These are phyloP conservation scores for Delphinus delphis DNA, from an alignment of 2,113 vertebrate species.

Conservation along the genomic window DNA sequence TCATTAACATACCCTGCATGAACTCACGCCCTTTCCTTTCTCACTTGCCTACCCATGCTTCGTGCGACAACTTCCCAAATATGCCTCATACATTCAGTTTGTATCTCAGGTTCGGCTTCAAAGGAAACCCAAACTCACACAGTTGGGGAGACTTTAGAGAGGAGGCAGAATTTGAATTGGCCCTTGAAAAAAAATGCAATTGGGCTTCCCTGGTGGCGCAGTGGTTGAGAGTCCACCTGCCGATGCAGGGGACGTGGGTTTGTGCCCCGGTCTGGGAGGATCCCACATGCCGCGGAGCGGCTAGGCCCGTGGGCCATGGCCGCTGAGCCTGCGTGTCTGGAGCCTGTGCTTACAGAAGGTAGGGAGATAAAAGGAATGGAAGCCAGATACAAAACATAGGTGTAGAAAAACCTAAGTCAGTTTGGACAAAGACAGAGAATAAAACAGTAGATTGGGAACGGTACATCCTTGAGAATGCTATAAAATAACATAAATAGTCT, in stretches of 20 bases:
- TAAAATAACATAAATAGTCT: background rate
- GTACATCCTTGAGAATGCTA: background rate
- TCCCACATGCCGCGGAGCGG: too few relatives aligned
- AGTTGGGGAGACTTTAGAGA: background rate
- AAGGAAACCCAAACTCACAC: background rate
- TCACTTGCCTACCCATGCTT: background rate
- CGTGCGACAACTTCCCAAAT: background rate
- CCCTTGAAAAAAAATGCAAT: background rate
- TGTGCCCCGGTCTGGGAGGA: too few relatives aligned
- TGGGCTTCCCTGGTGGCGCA: too few relatives aligned
- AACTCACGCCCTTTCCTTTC: rapidly evolving
- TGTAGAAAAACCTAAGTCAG: background rate
- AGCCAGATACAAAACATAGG: background rate
- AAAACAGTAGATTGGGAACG: background rate
- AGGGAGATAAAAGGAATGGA: background rate
- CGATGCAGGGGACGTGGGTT: too few relatives aligned
- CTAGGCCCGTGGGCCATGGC: too few relatives aligned
- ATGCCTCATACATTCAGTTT: background rate
- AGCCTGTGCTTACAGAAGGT: background rate
- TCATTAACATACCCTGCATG: too few relatives aligned
- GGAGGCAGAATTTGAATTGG: background rate
- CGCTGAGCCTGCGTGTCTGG: too few relatives aligned
- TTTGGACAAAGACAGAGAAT: background rate
- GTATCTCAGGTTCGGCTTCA: background rate
- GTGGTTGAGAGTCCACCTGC: too few relatives aligned